These are phyloP conservation scores for Potorous gilbertii DNA, from an alignment of 2,797 vertebrate species.

Conservation along the genomic window DNA sequence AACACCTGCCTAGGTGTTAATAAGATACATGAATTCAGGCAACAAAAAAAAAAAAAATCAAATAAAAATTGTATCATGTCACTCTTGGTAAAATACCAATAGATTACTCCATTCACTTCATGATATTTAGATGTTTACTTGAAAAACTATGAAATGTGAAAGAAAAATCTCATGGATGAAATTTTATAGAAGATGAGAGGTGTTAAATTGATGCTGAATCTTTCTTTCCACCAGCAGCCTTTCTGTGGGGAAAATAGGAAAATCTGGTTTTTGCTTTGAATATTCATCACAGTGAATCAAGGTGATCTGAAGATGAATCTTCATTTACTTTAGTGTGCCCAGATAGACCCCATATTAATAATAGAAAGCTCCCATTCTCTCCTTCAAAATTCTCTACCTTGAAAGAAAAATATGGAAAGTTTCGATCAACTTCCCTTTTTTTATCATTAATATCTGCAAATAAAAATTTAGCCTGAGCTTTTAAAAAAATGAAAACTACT, in stretches of 20 bases:
- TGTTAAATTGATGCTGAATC: slow-evolving; percentile 47
- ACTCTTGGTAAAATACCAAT: slow-evolving; percentile 59
- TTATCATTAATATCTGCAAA: neutral
- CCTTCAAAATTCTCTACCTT: neutral
- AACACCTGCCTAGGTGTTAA: slow-evolving; percentile 71
- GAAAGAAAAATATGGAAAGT: slow-evolving; percentile 31
- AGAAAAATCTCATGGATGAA: slow-evolving; percentile 53
- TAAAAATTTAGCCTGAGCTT: slow-evolving; percentile 17
- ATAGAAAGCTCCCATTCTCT: neutral
- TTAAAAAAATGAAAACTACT: neutral
- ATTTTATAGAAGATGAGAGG: neutral
- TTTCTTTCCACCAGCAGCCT: slow-evolving; percentile 32
- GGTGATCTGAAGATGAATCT: neutral
- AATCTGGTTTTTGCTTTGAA: neutral
- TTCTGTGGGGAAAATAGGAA: slow-evolving; percentile 31
- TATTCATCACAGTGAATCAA: neutral
- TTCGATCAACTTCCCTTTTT: neutral
- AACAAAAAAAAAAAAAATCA: slow-evolving; percentile 56
- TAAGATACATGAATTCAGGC: slow-evolving; percentile 72
- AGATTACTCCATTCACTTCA: slow-evolving; percentile 52
- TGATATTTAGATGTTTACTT: slow-evolving; percentile 54
- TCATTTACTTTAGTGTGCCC: neutral
- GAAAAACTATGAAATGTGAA: slow-evolving; percentile 53
- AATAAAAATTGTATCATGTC: slow-evolving; percentile 59
- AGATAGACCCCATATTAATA: neutral